Conservation (phyloP, 2,888 invertebrate species). For the Mythimna ferrago region DNA sequence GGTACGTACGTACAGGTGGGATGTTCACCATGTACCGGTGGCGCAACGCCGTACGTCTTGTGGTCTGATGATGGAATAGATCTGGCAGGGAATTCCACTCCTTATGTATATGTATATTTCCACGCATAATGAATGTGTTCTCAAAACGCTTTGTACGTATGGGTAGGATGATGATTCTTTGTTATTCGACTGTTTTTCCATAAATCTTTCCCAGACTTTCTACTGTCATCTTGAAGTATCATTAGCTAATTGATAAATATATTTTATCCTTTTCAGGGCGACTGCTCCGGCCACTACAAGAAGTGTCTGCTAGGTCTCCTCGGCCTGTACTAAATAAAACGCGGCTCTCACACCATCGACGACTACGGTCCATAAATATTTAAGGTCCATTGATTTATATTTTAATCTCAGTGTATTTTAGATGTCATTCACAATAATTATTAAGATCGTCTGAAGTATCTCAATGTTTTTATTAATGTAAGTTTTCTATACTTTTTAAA, state of each 20-base stretch:
- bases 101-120: no score
- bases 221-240: no score
- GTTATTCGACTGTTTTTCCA: no score
- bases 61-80: no score
- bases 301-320: constrained; percentile 94
- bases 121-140: no score
- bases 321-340: constrained; percentile 83
- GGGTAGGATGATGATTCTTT: no score
- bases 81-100: no score
- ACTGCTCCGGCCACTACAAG: constrained; percentile 97
- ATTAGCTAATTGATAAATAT: background rate
- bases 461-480: constrained; percentile 46
- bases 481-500: constrained; percentile 27
- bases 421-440: constrained; percentile 31
- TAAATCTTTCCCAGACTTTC: no score
- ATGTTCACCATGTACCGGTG: no score
- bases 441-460: constrained; percentile 50
- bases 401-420: constrained; percentile 40
- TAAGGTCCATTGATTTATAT: constrained; percentile 44
- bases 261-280: constrained; percentile 90
- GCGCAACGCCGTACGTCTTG: no score
- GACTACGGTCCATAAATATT: constrained; percentile 42
- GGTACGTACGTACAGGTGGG: no score
- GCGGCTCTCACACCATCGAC: constrained; percentile 26
- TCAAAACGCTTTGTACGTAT: no score